Percentiles rank a stretch among this genome's conserved stretches.
phyloP scores from a whole-genome alignment of 1,140 invertebrate species.

The Acarapis woodi region DNA sequence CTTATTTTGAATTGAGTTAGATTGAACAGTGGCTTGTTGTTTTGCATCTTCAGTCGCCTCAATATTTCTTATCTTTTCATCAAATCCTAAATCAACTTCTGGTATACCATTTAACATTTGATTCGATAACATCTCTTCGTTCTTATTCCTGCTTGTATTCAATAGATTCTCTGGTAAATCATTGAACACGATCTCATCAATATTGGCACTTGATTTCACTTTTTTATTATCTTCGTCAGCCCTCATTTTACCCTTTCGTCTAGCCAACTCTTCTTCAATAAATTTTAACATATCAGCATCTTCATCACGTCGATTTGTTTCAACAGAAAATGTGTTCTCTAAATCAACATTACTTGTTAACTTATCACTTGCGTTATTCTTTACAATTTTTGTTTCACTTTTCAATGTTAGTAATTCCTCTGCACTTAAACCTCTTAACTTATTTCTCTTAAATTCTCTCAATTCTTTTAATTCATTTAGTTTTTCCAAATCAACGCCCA shows the following conservation, averaged over 20 bases:
- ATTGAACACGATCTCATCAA: conserved; percentile 19
- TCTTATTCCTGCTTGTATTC: conserved; percentile 41
- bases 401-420: neutral
- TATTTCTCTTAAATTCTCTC: neutral
- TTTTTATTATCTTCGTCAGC: neutral
- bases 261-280: conserved; percentile 59
- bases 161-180: conserved; percentile 49
- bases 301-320: conserved; percentile 90
- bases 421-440: neutral
- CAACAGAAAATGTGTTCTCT: conserved; percentile 86
- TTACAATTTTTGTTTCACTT: neutral
- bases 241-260: conserved; percentile 35
- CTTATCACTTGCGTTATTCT: neutral
- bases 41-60: conserved; percentile 94
- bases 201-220: conserved; percentile 2
- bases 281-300: conserved; percentile 98
- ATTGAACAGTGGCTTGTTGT: conserved; percentile 23
- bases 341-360: conserved; percentile 28
- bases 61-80: conserved; percentile 91
- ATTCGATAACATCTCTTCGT: conserved; percentile 96
- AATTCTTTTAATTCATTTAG: neutral
- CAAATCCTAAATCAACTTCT: conserved; percentile 96
- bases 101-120: conserved; percentile 99
- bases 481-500: neutral
- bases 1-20: conserved; percentile 54